Conservation (phyloP, 2,113 vertebrate species). For the Callionymus lyra region DNA sequence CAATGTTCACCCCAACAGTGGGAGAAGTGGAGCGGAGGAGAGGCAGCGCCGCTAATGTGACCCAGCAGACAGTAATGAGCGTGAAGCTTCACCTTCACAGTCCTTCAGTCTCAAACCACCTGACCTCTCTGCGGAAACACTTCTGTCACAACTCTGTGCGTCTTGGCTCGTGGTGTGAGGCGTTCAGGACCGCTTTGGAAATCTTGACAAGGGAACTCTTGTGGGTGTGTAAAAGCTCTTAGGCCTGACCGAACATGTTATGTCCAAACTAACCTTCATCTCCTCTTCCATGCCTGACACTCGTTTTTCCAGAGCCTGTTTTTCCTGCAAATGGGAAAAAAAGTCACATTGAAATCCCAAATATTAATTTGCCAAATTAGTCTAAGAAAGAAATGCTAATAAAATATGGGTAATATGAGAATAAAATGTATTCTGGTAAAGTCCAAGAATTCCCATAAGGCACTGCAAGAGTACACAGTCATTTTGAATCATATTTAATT, state of each 20-base stretch:
- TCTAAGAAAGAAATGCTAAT: too few species aligned
- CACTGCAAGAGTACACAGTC: too few species aligned
- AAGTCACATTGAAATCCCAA: too few species aligned
- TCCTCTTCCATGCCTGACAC: slow-evolving; percentile 97
- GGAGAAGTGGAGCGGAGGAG: slow-evolving; percentile 52
- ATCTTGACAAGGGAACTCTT: too few species aligned
- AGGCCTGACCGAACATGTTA: not conserved
- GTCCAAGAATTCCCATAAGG: too few species aligned
- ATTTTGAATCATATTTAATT: too few species aligned
- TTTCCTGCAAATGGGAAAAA: slow-evolving; percentile 80
- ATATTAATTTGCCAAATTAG: too few species aligned
- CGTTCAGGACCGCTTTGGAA: too few species aligned
- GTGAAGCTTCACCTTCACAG: slow-evolving; percentile 47
- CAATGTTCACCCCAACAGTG: slow-evolving; percentile 49
- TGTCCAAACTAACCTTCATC: slow-evolving; percentile 75
- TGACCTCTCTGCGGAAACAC: slow-evolving; percentile 15
- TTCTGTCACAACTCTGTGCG: slow-evolving; percentile 12
- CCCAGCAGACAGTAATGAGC: slow-evolving; percentile 52
- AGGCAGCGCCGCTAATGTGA: slow-evolving; percentile 25
- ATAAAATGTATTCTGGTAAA: too few species aligned
- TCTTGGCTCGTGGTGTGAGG: slow-evolving; percentile 17
- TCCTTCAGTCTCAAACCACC: slow-evolving; percentile 45
- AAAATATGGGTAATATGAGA: too few species aligned
- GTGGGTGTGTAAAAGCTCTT: slow-evolving; percentile 12
- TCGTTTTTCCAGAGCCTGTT: slow-evolving; percentile 83